Evolutionary conservation across 2,113 vertebrate genomes (phyloP).

Genomic region (Mobula hypostoma): DNA sequence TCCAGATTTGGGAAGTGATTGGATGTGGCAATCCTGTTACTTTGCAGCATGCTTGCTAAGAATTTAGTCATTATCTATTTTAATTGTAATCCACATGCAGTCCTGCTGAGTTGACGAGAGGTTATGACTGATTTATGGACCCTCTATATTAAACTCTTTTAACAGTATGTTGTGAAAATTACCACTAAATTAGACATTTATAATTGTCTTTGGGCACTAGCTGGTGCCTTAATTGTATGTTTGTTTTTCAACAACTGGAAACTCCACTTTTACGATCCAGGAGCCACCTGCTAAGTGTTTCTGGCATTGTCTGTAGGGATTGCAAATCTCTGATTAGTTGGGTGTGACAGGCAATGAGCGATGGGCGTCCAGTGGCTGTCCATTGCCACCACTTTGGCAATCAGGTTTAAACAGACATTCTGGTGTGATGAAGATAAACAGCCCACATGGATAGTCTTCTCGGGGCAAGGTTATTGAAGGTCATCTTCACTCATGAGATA

Average conservation of each 20-base stretch:
- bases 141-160: not conserved
- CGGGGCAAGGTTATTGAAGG: not conserved
- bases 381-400: not conserved
- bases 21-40: not conserved
- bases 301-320: too few relatives aligned
- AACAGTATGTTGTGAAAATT: not conserved
- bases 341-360: not conserved
- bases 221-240: not conserved
- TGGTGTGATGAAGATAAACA: not conserved
- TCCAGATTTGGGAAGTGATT: not conserved
- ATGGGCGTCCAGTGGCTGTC: not conserved
- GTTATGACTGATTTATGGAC: not conserved
- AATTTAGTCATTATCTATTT: not conserved
- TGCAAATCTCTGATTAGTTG: not conserved
- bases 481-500: not conserved
- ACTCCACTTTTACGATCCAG: too few relatives aligned
- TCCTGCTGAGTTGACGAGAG: not conserved
- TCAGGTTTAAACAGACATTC: not conserved
- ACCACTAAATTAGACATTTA: not conserved
- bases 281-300: too few relatives aligned
- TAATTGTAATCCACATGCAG: not conserved
- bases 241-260: not conserved
- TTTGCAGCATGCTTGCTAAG: not conserved
- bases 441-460: not conserved
- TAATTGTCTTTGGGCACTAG: not conserved